Evolutionary conservation across 2,113 vertebrate genomes (phyloP), one percentile per base, ranked within the genome.

Genomic region (Larimichthys polyactis): DNA sequence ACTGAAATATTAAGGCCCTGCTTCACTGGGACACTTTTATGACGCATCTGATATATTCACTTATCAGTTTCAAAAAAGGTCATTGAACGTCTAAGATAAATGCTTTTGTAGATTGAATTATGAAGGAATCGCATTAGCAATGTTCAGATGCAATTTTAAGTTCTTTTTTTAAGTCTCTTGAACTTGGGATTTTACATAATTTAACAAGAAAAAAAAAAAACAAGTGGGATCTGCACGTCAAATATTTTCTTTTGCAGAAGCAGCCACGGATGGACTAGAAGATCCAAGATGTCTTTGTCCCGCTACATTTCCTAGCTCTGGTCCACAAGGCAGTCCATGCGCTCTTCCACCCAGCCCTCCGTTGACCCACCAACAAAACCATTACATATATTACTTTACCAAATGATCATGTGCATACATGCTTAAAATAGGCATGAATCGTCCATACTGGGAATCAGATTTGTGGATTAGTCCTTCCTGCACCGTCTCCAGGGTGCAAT

Each of bases 1-100:
- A 77, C 60, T 91, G 79, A 93, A 94, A 91, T 89, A 94, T 93
- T 93, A 83, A 93, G 82, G 87, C 67, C 72, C 87, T 68, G 75
- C 87, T 87, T 83, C 80, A 62, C 81, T 83, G 89, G 84, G 85
- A 83, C 79, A 64, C 72, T 86, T 91, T 81, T 77, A 78, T 90
- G 67, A 72, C 52, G 83, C 83, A 81, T 91, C 75, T 86, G 65
- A 89, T 86, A 75, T 79, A 90, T 91, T 90, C 87, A 87, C 85
- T 93, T 76, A 91, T 92, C 87, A 85, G 67, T 82, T 87, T 86
- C 49, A 79, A 81, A 87, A 91, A 88, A 72, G 75, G 52, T 70
- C 76, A 89, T 78, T 84, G 78, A 89, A 82, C 72, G 68, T 87
- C 82, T 58, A 64, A 86, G 70, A 74, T 84, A 68, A 84, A 86